Evolutionary conservation across 2,797 vertebrate species (phyloP).

Genomic region (Dallia pectoralis): DNA sequence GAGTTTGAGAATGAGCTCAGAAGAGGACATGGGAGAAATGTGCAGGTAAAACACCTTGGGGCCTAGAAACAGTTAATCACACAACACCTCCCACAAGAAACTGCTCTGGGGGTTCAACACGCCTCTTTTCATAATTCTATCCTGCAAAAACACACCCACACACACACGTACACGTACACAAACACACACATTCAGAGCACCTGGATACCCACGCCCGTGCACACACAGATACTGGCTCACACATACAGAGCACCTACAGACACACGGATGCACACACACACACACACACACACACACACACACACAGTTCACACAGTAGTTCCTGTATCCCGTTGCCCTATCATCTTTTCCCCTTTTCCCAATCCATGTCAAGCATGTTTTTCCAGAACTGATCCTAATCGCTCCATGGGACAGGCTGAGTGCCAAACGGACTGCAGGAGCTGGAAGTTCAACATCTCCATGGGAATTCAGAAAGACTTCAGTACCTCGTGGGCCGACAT

Average conservation of each 20-base stretch:
- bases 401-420: constrained; percentile 49
- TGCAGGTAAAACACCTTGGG: constrained; percentile 44
- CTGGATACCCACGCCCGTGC: neutral
- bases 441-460: constrained; percentile 59
- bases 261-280: neutral
- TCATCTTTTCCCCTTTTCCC: constrained; percentile 21
- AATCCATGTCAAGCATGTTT: constrained; percentile 39
- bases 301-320: constrained; percentile 15
- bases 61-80: constrained; percentile 57
- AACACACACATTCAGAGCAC: too few relatives aligned
- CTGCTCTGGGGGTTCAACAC: constrained; percentile 47
- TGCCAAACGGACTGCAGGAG: constrained; percentile 58
- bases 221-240: neutral
- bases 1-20: neutral
- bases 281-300: constrained; percentile 15
- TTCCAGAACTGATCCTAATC: constrained; percentile 54
- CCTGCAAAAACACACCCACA: constrained; percentile 8
- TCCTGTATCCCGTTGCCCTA: neutral
- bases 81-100: constrained; percentile 45
- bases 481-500: constrained; percentile 55
- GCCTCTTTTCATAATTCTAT: constrained; percentile 61
- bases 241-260: constrained; percentile 21
- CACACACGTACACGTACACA: neutral
- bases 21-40: constrained; percentile 35
- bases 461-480: constrained; percentile 34